Conservation (phyloP, 1,140 invertebrate species). For the Aphidius ervi region DNA sequence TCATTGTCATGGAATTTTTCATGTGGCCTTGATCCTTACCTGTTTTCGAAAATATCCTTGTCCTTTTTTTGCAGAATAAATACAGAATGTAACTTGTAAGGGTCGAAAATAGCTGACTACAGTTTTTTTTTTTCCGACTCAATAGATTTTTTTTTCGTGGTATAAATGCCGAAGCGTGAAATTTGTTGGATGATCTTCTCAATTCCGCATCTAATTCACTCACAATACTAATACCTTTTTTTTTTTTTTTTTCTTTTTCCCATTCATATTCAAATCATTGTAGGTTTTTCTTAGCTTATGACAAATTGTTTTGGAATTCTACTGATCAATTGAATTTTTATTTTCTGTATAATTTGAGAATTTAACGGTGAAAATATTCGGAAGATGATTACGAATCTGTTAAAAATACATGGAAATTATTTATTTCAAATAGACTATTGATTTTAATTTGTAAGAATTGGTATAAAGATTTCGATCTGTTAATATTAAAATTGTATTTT, state of each 20-base stretch:
- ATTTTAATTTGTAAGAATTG: too few relatives aligned
- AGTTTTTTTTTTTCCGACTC: neutral
- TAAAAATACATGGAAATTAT: too few relatives aligned
- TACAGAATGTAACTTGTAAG: neutral
- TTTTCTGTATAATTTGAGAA: neutral
- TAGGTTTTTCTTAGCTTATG: neutral
- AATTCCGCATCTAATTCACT: conserved; percentile 24
- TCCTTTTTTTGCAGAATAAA: conserved; percentile 3
- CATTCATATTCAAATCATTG: neutral
- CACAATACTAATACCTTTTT: conserved; percentile 22
- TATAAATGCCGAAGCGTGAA: conserved; percentile 17
- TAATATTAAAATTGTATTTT: too few relatives aligned
- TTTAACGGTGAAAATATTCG: conserved; percentile 1
- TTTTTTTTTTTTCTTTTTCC: neutral
- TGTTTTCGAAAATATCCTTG: neutral
- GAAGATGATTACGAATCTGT: too few relatives aligned
- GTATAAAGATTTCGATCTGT: too few relatives aligned
- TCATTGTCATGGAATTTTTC: conserved; percentile 1
- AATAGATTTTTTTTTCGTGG: conserved; percentile 9
- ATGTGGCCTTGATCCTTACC: conserved; percentile 3
- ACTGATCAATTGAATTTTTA: neutral
- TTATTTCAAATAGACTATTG: too few relatives aligned
- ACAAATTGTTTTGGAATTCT: neutral
- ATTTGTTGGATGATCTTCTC: conserved; percentile 25
- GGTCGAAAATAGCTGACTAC: neutral